Base-by-base conservation (phyloP, 2,888 invertebrate species). In the Drosophila birchii region DNA sequence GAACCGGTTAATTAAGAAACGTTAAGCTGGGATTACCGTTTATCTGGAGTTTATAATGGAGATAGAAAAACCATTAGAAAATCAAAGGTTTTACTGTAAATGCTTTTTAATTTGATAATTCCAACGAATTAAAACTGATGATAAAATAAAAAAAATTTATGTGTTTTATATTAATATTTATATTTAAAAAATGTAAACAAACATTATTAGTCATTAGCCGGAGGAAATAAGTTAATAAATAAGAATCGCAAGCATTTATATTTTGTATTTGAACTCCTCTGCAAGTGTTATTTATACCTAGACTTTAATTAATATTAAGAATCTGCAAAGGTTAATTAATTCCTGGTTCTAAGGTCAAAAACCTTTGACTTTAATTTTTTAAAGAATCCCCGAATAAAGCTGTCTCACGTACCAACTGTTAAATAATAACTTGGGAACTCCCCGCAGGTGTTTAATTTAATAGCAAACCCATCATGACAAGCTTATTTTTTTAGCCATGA, bases 401-500 rank as follows among this genome's bases (percentile, higher is more conserved):
- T 18, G 9, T 12, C 38, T 16, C 54, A 59, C 59, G 59, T 59
- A 29, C 12, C 18, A 29, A 14, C 26, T 4, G 16, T 34, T 14
- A 56, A 41, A 41, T 5, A 43, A 20, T 43, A 20, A 34, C 16
- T 36, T 23, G 39, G 63, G 49, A 49, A 64, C 32, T 64, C 63
- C 63, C 63, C 34, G 7, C 64, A 66, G 66, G 36, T 66, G 64
- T 57, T 36, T 14, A 26, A 29, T 38, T 26, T 12, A 18, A 44
- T 47, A 5, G 23, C 26, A 14, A 67, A 44, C 20, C 29, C 20
- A 47, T 60, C 14, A 49, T 66, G 63, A 62, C 20, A n/a, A 66
- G 36, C 38, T 38, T 38, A 5, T 38, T 16, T 53, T 64, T 64
- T 29, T 9, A 18, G 16, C 26, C 26, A 39, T 34, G 12, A 16